Percentiles rank a stretch among this genome's conserved stretches.
Conservation (phyloP, 2,888 invertebrate genomes). For the Hirtodrosophila duncani region DNA sequence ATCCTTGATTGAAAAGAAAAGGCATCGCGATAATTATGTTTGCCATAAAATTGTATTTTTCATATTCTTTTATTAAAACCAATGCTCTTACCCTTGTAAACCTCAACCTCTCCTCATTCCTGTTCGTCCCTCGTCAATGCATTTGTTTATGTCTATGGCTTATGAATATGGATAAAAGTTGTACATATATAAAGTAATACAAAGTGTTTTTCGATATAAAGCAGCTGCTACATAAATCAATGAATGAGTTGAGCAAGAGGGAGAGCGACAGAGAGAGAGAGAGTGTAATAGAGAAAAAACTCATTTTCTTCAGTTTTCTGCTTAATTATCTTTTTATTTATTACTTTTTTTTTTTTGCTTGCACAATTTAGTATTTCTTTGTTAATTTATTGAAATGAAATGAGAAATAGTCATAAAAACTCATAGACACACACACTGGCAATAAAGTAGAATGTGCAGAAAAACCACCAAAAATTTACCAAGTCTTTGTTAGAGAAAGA, state of each 20-base stretch:
- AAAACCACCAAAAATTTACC: constrained; percentile 11
- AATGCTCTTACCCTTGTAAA: too few relatives aligned
- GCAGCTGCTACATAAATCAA: constrained; percentile 34
- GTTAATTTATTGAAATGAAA: constrained; percentile 71
- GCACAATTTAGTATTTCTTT: constrained; percentile 58
- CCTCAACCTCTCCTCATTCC: too few relatives aligned
- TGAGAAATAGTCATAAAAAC: constrained; percentile 57
- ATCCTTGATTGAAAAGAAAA: too few relatives aligned
- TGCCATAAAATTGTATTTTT: too few relatives aligned
- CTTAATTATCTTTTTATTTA: constrained; percentile 48
- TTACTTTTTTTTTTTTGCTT: constrained; percentile 15
- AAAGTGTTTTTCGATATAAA: background rate
- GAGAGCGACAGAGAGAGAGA: background rate
- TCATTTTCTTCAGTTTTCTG: constrained; percentile 43
- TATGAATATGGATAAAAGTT: constrained; percentile 37
- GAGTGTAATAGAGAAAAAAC: constrained; percentile 12
- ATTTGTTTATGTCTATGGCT: constrained; percentile 23
- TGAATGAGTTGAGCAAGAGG: constrained; percentile 9
- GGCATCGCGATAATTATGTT: too few relatives aligned
- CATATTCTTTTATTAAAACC: too few relatives aligned
- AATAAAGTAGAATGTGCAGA: constrained; percentile 6
- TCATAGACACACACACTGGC: constrained; percentile 39
- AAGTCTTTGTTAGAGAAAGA: constrained; percentile 15
- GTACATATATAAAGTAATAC: background rate
- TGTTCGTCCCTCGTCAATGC: constrained; percentile 30